Conservation (phyloP, 2,113 vertebrate species). For the Rhizomys pruinosus region DNA sequence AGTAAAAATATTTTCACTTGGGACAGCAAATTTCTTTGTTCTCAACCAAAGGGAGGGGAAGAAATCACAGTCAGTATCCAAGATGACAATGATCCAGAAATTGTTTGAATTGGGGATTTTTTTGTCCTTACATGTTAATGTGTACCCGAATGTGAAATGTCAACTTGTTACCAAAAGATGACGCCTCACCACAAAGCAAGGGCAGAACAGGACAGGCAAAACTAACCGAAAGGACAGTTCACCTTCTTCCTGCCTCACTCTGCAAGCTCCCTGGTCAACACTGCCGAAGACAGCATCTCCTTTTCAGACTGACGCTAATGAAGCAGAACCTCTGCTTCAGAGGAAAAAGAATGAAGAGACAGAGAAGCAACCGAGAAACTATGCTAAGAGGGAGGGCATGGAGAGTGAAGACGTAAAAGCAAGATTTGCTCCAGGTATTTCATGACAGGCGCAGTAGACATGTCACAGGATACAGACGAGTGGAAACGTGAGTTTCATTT, state of each 20-base stretch:
- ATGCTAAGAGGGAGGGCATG: background rate
- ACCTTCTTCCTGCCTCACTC: background rate
- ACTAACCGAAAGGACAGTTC: too few species aligned
- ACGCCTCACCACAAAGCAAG: background rate
- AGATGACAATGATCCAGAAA: background rate
- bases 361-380: background rate
- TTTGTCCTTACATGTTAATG: background rate
- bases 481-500: constrained; percentile 54
- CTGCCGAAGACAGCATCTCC: background rate
- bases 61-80: background rate
- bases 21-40: background rate
- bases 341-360: background rate
- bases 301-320: background rate
- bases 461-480: background rate
- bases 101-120: constrained; percentile 9
- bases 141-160: background rate
- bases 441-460: background rate
- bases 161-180: background rate
- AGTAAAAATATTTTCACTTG: background rate
- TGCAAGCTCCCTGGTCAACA: background rate
- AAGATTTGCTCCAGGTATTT: background rate
- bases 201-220: background rate
- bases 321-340: constrained; percentile 2
- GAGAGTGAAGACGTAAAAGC: background rate
- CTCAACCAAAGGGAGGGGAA: background rate